These are phyloP conservation scores for Dastarcus helophoroides DNA, from an alignment of 2,888 invertebrate genomes.

Conservation along the genomic window DNA sequence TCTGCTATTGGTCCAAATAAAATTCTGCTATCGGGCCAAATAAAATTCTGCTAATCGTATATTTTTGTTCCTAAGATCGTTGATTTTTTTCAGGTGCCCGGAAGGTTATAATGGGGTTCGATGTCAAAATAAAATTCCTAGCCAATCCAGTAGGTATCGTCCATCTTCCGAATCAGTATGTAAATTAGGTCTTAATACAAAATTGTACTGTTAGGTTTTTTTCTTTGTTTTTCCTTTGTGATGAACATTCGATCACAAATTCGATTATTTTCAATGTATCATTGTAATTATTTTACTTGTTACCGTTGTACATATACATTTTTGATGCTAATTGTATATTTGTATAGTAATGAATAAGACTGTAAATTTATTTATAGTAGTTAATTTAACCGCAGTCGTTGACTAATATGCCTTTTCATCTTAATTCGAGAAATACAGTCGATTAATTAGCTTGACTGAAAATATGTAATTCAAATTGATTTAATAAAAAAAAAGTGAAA, in stretches of 20 bases:
- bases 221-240: conserved; percentile 3
- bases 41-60: too few species aligned
- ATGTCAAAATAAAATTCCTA: conserved; percentile 69
- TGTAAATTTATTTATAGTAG: too few species aligned
- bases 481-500: too few species aligned
- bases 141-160: conserved; percentile 69
- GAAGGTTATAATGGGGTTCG: conserved; percentile 69
- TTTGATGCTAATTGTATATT: conserved; percentile 23
- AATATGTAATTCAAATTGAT: too few species aligned
- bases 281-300: conserved; percentile 17
- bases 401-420: too few species aligned
- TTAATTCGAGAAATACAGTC: too few species aligned
- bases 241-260: background rate
- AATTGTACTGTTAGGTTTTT: conserved; percentile 59
- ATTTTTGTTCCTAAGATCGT: too few species aligned
- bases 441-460: too few species aligned
- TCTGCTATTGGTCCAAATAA: too few species aligned
- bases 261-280: background rate
- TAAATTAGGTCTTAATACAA: conserved; percentile 66
- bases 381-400: too few species aligned
- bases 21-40: too few species aligned
- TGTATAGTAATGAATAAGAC: conserved; percentile 31
- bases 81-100: conserved; percentile 53
- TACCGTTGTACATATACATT: conserved; percentile 28
- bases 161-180: conserved; percentile 50